Percentiles rank a stretch among this genome's conserved stretches.
Evolutionary conservation across 2,888 invertebrate species (phyloP).

Genomic region (Ennomos quercinarius): DNA sequence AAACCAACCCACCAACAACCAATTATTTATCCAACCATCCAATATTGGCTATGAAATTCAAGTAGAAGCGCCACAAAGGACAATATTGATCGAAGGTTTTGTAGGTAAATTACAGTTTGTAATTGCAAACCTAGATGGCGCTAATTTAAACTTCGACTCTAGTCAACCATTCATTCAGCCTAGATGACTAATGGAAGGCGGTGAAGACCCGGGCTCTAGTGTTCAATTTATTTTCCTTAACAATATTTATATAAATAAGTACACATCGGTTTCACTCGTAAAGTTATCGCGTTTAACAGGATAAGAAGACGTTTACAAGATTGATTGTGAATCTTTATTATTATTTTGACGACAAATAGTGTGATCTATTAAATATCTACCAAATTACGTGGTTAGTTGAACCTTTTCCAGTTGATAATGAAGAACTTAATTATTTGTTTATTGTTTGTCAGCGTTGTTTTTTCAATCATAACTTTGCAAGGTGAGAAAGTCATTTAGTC

Average conservation of each 20-base stretch:
- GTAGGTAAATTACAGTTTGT: neutral
- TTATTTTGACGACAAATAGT: neutral
- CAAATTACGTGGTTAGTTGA: neutral
- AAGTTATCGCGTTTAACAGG: neutral
- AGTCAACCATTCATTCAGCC: neutral
- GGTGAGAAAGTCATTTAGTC: slow-evolving; percentile 14
- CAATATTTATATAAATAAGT: slow-evolving; percentile 5
- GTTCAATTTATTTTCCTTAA: slow-evolving; percentile 17
- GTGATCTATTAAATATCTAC: neutral
- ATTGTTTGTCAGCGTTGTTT: slow-evolving; percentile 18
- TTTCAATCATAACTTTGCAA: slow-evolving; percentile 11
- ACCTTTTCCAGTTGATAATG: slow-evolving; percentile 4
- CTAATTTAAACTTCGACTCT: neutral
- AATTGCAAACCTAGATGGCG: slow-evolving; percentile 10
- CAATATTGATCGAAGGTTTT: too few species aligned
- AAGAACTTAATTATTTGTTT: slow-evolving; percentile 13
- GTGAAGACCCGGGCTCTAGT: slow-evolving; percentile 8
- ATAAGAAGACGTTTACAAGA: slow-evolving; percentile 6
- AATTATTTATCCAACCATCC: too few species aligned
- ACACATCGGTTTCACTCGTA: slow-evolving; percentile 2
- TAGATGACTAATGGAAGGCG: slow-evolving; percentile 18
- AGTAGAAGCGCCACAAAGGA: too few species aligned
- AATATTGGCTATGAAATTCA: too few species aligned
- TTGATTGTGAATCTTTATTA: neutral
- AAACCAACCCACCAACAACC: too few species aligned